Conservation (phyloP, 2,797 vertebrate species). For the Parotocinclus haroldoi region DNA sequence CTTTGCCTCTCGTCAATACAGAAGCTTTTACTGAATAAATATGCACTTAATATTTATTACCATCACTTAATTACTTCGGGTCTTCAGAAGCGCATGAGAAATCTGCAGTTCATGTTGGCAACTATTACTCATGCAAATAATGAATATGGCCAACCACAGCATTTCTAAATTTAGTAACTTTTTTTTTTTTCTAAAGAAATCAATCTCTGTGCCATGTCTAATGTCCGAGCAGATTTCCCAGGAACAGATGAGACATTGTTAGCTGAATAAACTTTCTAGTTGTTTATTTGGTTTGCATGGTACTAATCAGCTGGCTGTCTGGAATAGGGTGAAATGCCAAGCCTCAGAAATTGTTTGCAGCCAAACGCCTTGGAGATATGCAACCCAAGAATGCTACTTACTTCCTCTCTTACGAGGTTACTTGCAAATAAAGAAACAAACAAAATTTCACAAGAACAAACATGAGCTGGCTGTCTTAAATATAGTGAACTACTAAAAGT, state of each 20-base stretch:
- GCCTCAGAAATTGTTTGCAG: conserved; percentile 60
- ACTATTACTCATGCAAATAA: neutral
- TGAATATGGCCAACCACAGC: conserved; percentile 22
- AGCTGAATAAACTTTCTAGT: conserved; percentile 39
- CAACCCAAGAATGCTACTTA: conserved; percentile 42
- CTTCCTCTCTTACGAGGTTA: conserved; percentile 29
- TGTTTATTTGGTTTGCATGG: conserved; percentile 59
- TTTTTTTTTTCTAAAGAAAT: neutral
- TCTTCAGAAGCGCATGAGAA: neutral
- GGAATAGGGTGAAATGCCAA: conserved; percentile 63
- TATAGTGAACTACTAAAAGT: no score
- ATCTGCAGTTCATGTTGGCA: conserved; percentile 21
- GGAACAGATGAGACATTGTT: conserved; percentile 34
- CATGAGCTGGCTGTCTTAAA: no score
- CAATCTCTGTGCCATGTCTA: conserved; percentile 21
- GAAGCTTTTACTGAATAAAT: no score
- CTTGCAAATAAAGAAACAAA: neutral
- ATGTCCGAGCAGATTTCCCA: conserved; percentile 37
- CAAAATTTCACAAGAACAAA: no score
- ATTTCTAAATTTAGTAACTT: conserved; percentile 23
- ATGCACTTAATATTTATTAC: neutral
- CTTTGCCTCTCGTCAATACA: no score
- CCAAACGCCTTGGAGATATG: conserved; percentile 59
- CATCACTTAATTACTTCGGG: conserved; percentile 6
- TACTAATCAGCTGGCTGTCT: conserved; percentile 60